These are phyloP conservation scores for Carassius gibelio DNA, from an alignment of 2,113 vertebrate genomes.

Conservation along the genomic window DNA sequence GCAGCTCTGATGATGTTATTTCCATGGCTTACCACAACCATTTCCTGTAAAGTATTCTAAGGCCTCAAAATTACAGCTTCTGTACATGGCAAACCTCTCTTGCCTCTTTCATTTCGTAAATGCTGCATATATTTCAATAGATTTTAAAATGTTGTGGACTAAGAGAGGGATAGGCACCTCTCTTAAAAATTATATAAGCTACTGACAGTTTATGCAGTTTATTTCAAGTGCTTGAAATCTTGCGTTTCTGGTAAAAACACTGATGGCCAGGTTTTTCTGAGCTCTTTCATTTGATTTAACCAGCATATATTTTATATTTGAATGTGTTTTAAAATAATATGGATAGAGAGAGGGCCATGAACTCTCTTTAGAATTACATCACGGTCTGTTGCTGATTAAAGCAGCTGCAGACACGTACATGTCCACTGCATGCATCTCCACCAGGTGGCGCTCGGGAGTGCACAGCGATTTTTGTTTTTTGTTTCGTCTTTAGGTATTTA, in stretches of 20 bases:
- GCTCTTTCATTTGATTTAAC: conserved; percentile 4
- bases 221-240: background rate
- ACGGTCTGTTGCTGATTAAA: too few species aligned
- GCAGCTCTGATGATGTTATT: conserved; percentile 62
- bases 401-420: too few species aligned
- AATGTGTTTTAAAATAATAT: background rate
- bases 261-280: background rate
- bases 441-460: too few species aligned
- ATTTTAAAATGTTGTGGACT: background rate
- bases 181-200: background rate
- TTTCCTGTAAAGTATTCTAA: conserved; percentile 76
- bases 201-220: background rate
- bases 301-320: background rate
- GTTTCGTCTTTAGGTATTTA: too few species aligned
- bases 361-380: too few species aligned
- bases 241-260: background rate
- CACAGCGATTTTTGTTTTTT: too few species aligned
- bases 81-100: conserved; percentile 43
- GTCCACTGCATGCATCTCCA: too few species aligned
- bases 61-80: conserved; percentile 71
- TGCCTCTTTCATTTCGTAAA: conserved; percentile 38
- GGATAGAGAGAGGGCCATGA: too few species aligned
- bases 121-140: conserved; percentile 55
- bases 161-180: conserved; percentile 23
- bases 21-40: conserved; percentile 74